These are phyloP conservation scores for Xestoiulus laeticollis DNA, from an alignment of 2,888 invertebrate species.

Conservation along the genomic window DNA sequence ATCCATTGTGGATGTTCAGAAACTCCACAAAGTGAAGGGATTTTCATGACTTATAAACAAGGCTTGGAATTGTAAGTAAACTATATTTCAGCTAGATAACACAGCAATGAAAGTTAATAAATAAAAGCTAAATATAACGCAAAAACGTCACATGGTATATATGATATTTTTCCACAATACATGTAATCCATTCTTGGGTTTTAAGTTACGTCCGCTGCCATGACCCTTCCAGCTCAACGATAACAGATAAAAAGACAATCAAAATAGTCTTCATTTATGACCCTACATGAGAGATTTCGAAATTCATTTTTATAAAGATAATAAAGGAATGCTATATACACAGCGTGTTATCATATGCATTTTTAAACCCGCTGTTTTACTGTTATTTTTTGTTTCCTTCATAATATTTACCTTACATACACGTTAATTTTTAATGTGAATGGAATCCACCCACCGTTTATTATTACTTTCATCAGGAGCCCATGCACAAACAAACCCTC, in stretches of 20 bases:
- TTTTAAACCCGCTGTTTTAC: neutral
- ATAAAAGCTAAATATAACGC: neutral
- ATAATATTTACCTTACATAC: neutral
- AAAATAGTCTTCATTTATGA: neutral
- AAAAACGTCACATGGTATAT: neutral
- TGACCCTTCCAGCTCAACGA: neutral
- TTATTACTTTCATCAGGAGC: constrained; percentile 1
- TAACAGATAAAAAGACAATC: neutral
- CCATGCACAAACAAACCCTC: neutral
- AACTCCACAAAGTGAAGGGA: no score
- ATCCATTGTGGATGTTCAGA: no score
- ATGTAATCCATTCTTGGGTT: neutral
- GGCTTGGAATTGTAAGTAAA: neutral
- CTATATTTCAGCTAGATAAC: constrained; percentile 1
- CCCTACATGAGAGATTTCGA: no score
- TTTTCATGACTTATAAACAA: neutral
- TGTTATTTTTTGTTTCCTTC: neutral
- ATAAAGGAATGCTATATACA: neutral
- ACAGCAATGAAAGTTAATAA: neutral
- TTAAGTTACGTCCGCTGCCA: constrained; percentile 5
- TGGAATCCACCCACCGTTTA: neutral
- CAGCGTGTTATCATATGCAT: neutral
- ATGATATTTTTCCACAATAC: neutral
- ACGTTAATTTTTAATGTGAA: neutral
- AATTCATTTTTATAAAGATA: no score